These are phyloP conservation scores for Teleogryllus occipitalis DNA, from an alignment of 1,140 invertebrate genomes.

Conservation along the genomic window DNA sequence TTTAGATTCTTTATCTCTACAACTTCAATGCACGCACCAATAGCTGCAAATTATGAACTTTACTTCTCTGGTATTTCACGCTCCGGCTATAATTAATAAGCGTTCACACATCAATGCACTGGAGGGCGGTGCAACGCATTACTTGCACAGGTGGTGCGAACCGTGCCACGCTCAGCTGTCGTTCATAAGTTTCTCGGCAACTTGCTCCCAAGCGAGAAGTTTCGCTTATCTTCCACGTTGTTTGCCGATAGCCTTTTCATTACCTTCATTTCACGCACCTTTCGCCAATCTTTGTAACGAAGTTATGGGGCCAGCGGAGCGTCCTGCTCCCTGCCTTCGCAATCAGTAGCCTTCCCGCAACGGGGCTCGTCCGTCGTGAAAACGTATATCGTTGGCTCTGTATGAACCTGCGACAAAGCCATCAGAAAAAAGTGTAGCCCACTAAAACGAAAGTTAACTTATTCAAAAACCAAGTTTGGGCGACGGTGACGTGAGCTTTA, in stretches of 20 bases:
- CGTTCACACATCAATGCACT: neutral
- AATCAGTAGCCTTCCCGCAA: too few species aligned
- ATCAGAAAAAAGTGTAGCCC: neutral
- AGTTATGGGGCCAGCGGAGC: neutral
- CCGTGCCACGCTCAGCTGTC: neutral
- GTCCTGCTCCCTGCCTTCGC: too few species aligned
- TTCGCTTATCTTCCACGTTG: neutral
- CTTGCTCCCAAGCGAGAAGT: neutral
- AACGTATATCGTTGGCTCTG: neutral
- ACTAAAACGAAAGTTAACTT: conserved; percentile 5
- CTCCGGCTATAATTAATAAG: neutral
- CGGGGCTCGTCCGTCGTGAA: neutral
- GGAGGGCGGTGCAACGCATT: neutral
- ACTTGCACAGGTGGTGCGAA: neutral
- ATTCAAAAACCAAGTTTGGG: neutral
- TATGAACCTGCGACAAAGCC: neutral
- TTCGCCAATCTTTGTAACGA: neutral
- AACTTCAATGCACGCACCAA: too few species aligned
- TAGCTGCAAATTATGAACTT: too few species aligned
- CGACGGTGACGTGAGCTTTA: neutral
- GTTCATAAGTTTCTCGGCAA: neutral
- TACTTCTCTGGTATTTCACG: too few species aligned
- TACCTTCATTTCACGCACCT: neutral
- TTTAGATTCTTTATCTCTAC: too few species aligned
- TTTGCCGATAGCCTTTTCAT: neutral